Percentiles rank a stretch among this genome's conserved stretches.
Conservation (phyloP, 2,797 vertebrate species). For the Pteropus rufus region DNA sequence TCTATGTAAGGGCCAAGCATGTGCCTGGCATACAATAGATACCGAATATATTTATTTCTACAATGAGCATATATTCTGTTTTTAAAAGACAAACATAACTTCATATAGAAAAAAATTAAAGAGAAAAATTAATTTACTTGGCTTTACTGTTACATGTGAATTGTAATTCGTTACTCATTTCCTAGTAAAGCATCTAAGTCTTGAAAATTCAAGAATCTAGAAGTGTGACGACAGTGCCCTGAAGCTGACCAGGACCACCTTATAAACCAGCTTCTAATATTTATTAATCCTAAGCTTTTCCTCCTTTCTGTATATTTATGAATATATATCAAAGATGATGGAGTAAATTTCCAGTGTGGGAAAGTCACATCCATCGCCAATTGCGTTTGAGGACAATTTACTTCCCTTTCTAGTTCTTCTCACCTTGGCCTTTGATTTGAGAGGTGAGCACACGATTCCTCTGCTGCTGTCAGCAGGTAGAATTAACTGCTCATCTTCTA, state of each 20-base stretch:
- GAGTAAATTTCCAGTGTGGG: background rate
- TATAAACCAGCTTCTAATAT: background rate
- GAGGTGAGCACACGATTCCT: background rate
- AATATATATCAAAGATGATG: background rate
- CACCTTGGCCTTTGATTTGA: background rate
- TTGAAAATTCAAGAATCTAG: background rate
- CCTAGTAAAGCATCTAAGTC: background rate
- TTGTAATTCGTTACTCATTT: background rate
- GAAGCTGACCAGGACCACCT: background rate
- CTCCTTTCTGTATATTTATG: background rate
- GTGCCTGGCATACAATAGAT: background rate
- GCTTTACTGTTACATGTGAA: background rate
- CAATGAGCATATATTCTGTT: background rate
- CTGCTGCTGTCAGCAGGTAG: background rate
- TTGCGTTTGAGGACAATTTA: background rate
- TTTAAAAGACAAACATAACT: background rate
- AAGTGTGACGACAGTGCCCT: background rate
- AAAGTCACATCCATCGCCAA: background rate
- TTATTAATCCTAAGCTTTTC: background rate
- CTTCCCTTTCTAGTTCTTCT: background rate
- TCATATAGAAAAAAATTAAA: background rate
- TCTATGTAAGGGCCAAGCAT: background rate
- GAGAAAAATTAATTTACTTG: background rate
- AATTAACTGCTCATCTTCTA: background rate
- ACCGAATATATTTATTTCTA: background rate